Base-by-base conservation (phyloP, 2,113 vertebrate species). In the Psephotus haematonotus region DNA sequence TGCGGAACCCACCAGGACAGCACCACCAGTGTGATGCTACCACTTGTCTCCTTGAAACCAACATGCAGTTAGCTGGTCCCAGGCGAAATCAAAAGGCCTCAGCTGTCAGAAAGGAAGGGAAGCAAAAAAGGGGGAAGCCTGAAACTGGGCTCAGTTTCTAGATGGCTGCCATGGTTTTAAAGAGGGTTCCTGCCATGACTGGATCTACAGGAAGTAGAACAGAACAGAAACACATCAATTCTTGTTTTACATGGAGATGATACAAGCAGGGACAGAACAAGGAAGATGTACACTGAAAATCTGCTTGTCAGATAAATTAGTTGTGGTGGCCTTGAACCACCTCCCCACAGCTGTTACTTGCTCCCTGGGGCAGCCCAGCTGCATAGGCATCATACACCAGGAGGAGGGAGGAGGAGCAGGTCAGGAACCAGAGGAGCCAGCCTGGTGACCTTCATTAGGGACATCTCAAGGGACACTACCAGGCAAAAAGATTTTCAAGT, bases 31-130 rank as follows among this genome's bases (percentile, higher is more conserved):
- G 27, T 4, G 28, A 57, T 17, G 15, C 3, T 29, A 50, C 57
- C 78, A 4, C 37, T 68, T 16, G 3, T 46, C 77, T n/a, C 75
- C 84, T 64, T 60, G 41, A 82, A 67, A 59, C 9, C 8, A 2
- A 7, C 0, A 0, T 44, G 84, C 78, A 37, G 28, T 2, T 83
- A 75, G 70, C 41, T 77, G 4, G 1, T 28, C 31, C 28, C 44
- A 31, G 10, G 35, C 22, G n/a, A 65, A 55, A 86, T 23, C 47
- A 22, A 68, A 74, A 78, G 39, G 47, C 46, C 35, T 81, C 60
- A 49, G 43, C 22, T 89, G 27, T 17, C 59, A 72, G 76, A 77
- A 78, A 50, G 50, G 6, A 86, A 76, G 88, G 44, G 44, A 76
- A 91, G 28, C 12, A 85, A 69, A 77, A 70, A 44, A 23, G 7